phyloP scores from a whole-genome alignment of 2,113 vertebrate genomes.

The Ardeotis arabs region DNA sequence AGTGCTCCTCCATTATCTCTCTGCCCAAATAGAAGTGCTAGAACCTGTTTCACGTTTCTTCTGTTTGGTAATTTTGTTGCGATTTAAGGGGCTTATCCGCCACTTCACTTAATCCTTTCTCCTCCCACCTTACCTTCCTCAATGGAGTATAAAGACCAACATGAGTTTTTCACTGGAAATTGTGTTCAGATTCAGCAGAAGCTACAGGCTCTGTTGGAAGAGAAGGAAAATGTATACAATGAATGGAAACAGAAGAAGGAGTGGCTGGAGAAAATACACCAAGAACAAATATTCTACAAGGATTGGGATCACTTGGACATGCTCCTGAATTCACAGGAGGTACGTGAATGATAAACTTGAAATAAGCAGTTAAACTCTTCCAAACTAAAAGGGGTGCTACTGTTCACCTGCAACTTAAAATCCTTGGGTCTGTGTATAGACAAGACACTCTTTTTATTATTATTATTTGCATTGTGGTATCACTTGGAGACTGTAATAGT shows the following conservation, averaged over 20 bases:
- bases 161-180: neutral
- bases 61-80: neutral
- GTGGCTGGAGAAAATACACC: slow-evolving; percentile 76
- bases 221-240: slow-evolving; percentile 72
- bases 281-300: slow-evolving; percentile 86
- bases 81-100: neutral
- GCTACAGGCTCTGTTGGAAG: slow-evolving; percentile 71
- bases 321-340: slow-evolving; percentile 85
- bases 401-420: neutral
- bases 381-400: neutral
- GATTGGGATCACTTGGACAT: slow-evolving; percentile 79
- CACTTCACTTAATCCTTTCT: neutral
- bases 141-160: neutral
- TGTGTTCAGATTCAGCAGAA: slow-evolving; percentile 75
- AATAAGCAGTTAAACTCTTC: neutral
- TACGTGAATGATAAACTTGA: neutral
- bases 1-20: neutral
- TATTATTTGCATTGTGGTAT: neutral
- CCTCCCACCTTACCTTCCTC: neutral
- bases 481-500: neutral
- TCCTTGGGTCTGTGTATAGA: neutral
- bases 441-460: neutral
- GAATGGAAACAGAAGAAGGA: slow-evolving; percentile 81
- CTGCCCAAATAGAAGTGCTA: neutral
- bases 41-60: neutral